Evolutionary conservation across 2,113 vertebrate genomes (phyloP).

Genomic region (Mobula hypostoma): DNA sequence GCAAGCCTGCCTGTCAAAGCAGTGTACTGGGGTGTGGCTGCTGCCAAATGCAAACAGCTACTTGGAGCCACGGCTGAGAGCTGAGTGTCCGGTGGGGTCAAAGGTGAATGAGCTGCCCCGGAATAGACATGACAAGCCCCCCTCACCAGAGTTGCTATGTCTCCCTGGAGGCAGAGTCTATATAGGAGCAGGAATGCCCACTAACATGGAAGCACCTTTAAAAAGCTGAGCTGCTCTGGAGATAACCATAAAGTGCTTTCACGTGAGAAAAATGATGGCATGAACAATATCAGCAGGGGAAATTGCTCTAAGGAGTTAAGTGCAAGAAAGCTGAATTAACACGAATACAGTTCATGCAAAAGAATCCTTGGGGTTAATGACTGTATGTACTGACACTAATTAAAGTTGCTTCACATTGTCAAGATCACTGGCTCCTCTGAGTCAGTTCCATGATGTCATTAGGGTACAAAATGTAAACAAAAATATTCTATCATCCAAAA

Average conservation of each 20-base stretch:
- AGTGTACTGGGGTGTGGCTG: too few species aligned
- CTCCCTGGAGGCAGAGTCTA: too few species aligned
- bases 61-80: too few species aligned
- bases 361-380: constrained; percentile 24
- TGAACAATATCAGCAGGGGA: neutral
- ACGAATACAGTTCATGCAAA: neutral
- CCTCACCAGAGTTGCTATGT: too few species aligned
- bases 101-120: too few species aligned
- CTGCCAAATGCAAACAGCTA: too few species aligned
- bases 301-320: neutral
- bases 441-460: constrained; percentile 24
- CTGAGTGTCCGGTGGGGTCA: too few species aligned
- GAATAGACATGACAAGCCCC: too few species aligned
- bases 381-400: constrained; percentile 22
- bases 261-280: neutral
- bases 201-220: neutral
- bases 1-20: too few species aligned
- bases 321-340: neutral
- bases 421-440: neutral
- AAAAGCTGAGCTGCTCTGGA: neutral
- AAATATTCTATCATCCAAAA: constrained; percentile 1
- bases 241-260: neutral
- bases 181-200: neutral
- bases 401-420: neutral
- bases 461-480: neutral